Base-by-base conservation (phyloP, 2,113 vertebrate species). In the Cynopterus brachyotis region DNA sequence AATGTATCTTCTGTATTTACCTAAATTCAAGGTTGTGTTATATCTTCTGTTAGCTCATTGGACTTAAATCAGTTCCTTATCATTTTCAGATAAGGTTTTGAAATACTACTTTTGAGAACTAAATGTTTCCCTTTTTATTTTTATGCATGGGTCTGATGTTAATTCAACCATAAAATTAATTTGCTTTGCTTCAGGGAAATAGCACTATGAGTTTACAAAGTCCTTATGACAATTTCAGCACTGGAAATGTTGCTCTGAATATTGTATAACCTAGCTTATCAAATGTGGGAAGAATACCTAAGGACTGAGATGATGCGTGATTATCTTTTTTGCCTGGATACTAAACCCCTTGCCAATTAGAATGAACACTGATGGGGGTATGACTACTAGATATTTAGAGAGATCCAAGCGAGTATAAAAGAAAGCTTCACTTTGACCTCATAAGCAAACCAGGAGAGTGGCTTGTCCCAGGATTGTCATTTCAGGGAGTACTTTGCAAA, bases 81-180 rank as follows among this genome's bases (percentile, higher is more conserved):
- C 35, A 85, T 82, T 97, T 88, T 66, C 35, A 93, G 89, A n/a
- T 42, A 89, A 24, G 9, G 73, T 91, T 83, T 64, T 28, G 40
- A 91, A 91, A 83, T 53, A 20, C 10, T 59, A 30, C 73, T 60
- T 73, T 94, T 32, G 22, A 64, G 55, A 66, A 60, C 9, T 62
- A 35, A 75, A 30, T 40, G 62, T 62, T 91, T 37, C 57, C 59
- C 67, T 60, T 93, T 93, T 62, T 55, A 88, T 89, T 93, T 95
- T 93, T 50, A 32, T 50, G 3, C 37, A 59, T 59, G 42, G 22
- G 4, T 0, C 22, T 82, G 55, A 17, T 82, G 82, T 40, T 78
- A 9, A 89, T 47, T 96, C 53, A 94, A 12, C 5, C 35, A 80
- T 83, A 94, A 86, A 86, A 57, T 89, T 67, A 86, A 76, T 91